Evolutionary conservation across 2,888 invertebrate species (phyloP), one percentile per base, ranked within the genome.

Genomic region (Tuta absoluta): DNA sequence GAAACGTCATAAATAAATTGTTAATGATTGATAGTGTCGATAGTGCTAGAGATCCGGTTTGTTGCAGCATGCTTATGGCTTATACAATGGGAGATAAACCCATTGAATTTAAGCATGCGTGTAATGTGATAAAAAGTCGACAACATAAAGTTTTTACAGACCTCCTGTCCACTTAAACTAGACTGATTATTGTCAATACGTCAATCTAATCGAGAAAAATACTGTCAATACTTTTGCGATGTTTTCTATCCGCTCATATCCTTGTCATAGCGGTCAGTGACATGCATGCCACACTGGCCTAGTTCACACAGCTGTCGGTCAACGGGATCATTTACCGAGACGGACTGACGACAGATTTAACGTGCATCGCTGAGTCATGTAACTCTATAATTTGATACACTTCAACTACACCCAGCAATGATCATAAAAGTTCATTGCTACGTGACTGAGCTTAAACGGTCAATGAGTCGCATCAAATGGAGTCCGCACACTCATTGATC

Each of bases 261-360:
- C 38, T 58, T 41, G 58, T 38, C 38, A 19, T 21, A 41, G 58
- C 77, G 85, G 80, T 84, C 80, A 71, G 77, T 82, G 82, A 81
- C 84, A 75, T 79, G 79, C 84, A 75, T 79, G 79, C 71, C 81
- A 77, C 73, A 83, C 69, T 89, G 84, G 76, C 88, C 88, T 69
- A 87, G 83, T 90, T 90, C 90, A 78, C 91, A 90, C 82, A 82
- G 79, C 82, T 80, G 75, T 75, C 72, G 83, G 76, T 74, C 81
- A 82, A 56, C 23, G 56, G 23, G 56, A 56, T 24, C 56, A 56
- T 28, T 28, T 12, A 28, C 80, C 81, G 79, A 82, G 80, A 56
- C 28, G 14, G n/a, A 24, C 12, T 5, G 28, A n/a, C 56, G 56
- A 56, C 56, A 56, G 24, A 28, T 28, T 56, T 28, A 3, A 56